Evolutionary conservation across 2,797 vertebrate species (phyloP), one percentile per base, ranked within the genome.

Genomic region (Oreortyx pictus): DNA sequence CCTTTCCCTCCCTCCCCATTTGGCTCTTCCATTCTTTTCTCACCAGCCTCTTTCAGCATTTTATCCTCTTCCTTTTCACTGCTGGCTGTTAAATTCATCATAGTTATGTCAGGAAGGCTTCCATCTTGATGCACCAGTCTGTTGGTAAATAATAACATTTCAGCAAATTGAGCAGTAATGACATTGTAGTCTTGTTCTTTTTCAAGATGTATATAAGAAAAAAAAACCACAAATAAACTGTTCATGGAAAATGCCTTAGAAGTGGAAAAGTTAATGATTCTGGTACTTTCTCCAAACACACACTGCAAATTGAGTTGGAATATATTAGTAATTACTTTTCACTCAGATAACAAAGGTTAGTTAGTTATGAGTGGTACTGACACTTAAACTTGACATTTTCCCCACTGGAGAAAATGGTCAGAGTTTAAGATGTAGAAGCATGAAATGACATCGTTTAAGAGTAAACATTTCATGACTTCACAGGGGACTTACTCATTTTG

Each of bases 401-500:
- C 97, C 98, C 97, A 91, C 86, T 94, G 97, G 97, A 96, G 95
- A 97, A 98, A 98, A 98, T 97, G 94, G 96, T 97, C 96, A 97
- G 96, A 98, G 98, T 98, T 98, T 98, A 98, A 98, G 97, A 94
- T 96, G 94, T 79, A 97, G 98, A 98, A 98, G 98, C 98, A 99
- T 98, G 98, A 98, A 98, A 98, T 97, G 98, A 97, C 96, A 89
- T 96, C 98, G 96, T 97, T 96, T 97, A 98, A 98, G 92, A 97
- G 92, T 96, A 97, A 97, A 97, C 98, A 98, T 98, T 98, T 98
- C 97, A 97, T 97, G 96, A 96, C 98, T 98, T 98, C 96, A 95
- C 65, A 82, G 95, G 95, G 98, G 97, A 99, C 99, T 99, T 99
- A 99, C 99, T 99, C 99, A 99, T 98, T 99, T 97, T 98, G 98